These are phyloP conservation scores for Caenorhabditis sinica DNA, from an alignment of 2,888 invertebrate species.

Conservation along the genomic window DNA sequence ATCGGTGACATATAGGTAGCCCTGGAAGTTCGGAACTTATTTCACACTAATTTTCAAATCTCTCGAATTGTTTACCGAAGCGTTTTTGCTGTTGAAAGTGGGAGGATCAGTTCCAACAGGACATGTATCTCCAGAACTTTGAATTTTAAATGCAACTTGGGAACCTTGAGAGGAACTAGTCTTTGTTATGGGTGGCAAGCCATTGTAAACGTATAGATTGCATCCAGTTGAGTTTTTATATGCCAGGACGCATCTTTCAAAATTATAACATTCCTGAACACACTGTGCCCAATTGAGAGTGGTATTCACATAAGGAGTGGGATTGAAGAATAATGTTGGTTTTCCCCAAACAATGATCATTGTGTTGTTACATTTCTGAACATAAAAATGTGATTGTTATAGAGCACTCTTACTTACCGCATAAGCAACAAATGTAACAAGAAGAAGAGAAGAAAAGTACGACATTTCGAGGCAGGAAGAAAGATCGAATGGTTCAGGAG, in stretches of 20 bases:
- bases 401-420: neutral
- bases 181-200: neutral
- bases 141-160: constrained; percentile 35
- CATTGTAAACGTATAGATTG: constrained; percentile 12
- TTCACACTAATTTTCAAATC: neutral
- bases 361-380: constrained; percentile 27
- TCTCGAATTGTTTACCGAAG: constrained; percentile 11
- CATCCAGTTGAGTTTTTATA: constrained; percentile 38
- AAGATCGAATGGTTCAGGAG: neutral
- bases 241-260: constrained; percentile 21
- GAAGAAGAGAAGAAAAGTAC: neutral
- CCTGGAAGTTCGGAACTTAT: constrained; percentile 22
- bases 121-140: constrained; percentile 16
- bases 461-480: neutral
- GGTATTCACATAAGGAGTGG: constrained; percentile 11
- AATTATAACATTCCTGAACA: constrained; percentile 14
- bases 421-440: neutral
- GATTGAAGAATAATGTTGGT: constrained; percentile 17
- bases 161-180: neutral
- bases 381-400: neutral
- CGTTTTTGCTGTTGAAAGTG: constrained; percentile 45
- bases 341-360: constrained; percentile 52
- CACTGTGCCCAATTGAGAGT: constrained; percentile 24
- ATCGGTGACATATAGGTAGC: constrained; percentile 7
- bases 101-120: constrained; percentile 41